phyloP scores from a whole-genome alignment of 2,113 vertebrate genomes.

The Gallinago media region DNA sequence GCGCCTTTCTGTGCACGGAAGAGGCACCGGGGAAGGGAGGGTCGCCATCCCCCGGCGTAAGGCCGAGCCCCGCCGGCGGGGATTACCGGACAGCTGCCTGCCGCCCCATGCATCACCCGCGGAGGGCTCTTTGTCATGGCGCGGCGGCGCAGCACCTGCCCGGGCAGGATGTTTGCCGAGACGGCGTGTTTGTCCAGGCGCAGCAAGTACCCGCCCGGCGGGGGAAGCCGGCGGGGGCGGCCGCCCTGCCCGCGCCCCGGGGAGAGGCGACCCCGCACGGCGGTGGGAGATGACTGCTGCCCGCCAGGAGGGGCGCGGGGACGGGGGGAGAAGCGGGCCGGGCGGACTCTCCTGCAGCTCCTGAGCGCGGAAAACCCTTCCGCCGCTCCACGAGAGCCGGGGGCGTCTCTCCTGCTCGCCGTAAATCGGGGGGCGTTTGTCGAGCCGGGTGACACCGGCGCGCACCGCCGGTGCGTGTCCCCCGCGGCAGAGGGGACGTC shows the following conservation, averaged over 20 bases:
- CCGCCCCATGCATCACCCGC: not conserved
- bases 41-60: not conserved
- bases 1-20: not conserved
- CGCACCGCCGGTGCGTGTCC: not conserved
- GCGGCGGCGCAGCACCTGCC: not conserved
- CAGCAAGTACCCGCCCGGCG: not conserved
- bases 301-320: not conserved
- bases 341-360: not conserved
- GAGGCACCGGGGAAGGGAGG: not conserved
- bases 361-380: not conserved
- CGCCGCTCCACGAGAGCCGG: not conserved
- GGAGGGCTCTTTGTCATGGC: constrained; percentile 12
- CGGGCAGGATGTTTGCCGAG: not conserved
- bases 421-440: not conserved
- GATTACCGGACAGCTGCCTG: constrained; percentile 19
- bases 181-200: not conserved
- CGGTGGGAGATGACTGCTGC: not conserved
- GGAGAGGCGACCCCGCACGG: too few species aligned
- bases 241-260: not conserved
- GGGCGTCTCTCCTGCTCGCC: not conserved
- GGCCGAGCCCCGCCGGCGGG: not conserved
- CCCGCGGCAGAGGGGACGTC: not conserved
- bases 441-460: not conserved
- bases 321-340: too few species aligned
- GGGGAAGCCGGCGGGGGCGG: not conserved